Evolutionary conservation across 1,140 invertebrate species (phyloP).

Genomic region (Drosophila rhopaloa): DNA sequence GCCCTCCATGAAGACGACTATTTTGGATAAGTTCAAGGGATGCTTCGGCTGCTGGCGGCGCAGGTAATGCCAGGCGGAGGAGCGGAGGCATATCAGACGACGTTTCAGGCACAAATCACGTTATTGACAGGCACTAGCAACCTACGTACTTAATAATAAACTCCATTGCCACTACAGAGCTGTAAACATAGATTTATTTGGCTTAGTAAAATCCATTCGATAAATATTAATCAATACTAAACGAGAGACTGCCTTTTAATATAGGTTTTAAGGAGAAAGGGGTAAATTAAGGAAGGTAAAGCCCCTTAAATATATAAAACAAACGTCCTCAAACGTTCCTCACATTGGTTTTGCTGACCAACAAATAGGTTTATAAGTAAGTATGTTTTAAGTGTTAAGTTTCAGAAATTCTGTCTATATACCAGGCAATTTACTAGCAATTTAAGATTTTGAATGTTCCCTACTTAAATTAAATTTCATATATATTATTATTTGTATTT

Average conservation of each 20-base stretch:
- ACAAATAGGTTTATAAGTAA: too few species aligned
- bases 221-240: constrained; percentile 45
- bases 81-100: constrained; percentile 15
- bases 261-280: background rate
- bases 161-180: constrained; percentile 63
- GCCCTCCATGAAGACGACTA: constrained; percentile 72
- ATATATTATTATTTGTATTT: background rate
- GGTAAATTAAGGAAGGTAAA: background rate
- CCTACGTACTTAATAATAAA: constrained; percentile 50
- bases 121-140: constrained; percentile 74
- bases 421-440: too few species aligned
- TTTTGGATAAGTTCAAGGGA: constrained; percentile 74
- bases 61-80: constrained; percentile 59
- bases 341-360: too few species aligned
- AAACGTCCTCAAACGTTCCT: too few species aligned
- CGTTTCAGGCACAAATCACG: constrained; percentile 67
- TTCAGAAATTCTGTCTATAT: too few species aligned
- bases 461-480: too few species aligned
- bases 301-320: too few species aligned
- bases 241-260: background rate
- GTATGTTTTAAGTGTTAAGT: too few species aligned
- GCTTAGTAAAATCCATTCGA: constrained; percentile 50
- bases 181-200: constrained; percentile 62
- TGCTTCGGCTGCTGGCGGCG: constrained; percentile 76
- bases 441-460: too few species aligned